Base-by-base conservation (phyloP, 2,888 invertebrate genomes). In the Hydriomena furcata region DNA sequence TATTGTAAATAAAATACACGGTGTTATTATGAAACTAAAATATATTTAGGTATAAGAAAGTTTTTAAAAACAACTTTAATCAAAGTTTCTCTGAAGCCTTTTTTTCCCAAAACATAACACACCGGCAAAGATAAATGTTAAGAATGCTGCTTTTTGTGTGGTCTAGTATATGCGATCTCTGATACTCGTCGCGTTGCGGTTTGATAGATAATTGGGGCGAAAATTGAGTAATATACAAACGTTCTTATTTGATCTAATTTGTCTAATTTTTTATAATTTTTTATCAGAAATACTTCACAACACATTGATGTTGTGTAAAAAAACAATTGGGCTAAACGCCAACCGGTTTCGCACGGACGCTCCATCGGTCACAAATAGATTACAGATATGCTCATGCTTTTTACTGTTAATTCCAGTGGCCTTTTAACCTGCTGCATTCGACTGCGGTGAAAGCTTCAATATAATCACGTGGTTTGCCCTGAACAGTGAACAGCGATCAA, bases 261-360 rank as follows among this genome's bases (percentile, higher is more conserved):
- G n/a, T n/a, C 2, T 4, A 17, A 17, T 17, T 17, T 3, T 17
- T 17, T 3, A 17, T 17, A 17, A 17, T 17, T 17, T 42, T 43
- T 44, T 52, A 60, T 49, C 40, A 52, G 13, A 24, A 13, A 12
- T 54, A 65, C 60, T 63, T 60, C 56, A 55, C 60, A 60, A 61
- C 49, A 55, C 60, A 61, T 52, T 66, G 61, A 61, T 51, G 58
- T 59, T 55, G 57, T 63, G 63, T 65, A 66, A 66, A 74, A 72
- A 67, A 72, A 73, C 68, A 68, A 73, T 71, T 73, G 71, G 75
- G 71, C 67, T 61, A 55, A 52, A 64, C 63, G 76, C 72, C 68
- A 69, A 58, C 48, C 63, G 57, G 68, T 72, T 76, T 76, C 71
- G 73, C 77, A 73, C 76, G 76, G 65, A 61, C 41, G 38, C 36